Conservation (phyloP, 2,113 vertebrate species). For the Mugil cephalus region DNA sequence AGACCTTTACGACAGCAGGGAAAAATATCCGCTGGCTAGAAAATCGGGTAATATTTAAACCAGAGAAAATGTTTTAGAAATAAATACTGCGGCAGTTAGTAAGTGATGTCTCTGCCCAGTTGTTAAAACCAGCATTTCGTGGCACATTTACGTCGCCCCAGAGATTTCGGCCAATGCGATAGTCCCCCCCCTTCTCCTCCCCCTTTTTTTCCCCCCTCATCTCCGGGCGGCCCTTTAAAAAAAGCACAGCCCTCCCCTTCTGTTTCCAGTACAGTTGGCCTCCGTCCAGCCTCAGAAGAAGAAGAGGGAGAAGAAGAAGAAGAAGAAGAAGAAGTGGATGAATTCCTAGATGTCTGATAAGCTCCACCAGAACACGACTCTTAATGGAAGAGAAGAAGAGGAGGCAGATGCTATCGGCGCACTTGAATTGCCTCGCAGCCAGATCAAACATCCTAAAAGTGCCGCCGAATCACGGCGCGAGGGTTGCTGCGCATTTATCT, state of each 20-base stretch:
- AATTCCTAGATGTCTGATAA: slow-evolving; percentile 81
- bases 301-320: no score
- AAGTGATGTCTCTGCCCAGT: slow-evolving; percentile 65
- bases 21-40: slow-evolving; percentile 27
- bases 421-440: slow-evolving; percentile 63
- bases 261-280: slow-evolving; percentile 69
- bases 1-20: slow-evolving; percentile 30
- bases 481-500: slow-evolving; percentile 64
- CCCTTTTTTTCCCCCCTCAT: no score
- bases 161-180: slow-evolving; percentile 66
- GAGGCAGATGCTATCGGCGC: slow-evolving; percentile 79
- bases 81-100: slow-evolving; percentile 60
- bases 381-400: slow-evolving; percentile 78
- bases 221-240: slow-evolving; percentile 62
- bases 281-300: slow-evolving; percentile 69
- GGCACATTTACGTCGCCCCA: slow-evolving; percentile 71
- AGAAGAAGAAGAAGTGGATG: slow-evolving; percentile 76
- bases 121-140: slow-evolving; percentile 74
- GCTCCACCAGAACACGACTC: slow-evolving; percentile 75
- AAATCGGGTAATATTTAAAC: slow-evolving; percentile 65
- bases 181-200: slow-evolving; percentile 55
- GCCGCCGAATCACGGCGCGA: slow-evolving; percentile 54
- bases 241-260: slow-evolving; percentile 55
- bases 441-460: slow-evolving; percentile 72
- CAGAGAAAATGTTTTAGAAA: slow-evolving; percentile 55